phyloP scores from a whole-genome alignment of 2,888 invertebrate species.

The Eupithecia centaureata region DNA sequence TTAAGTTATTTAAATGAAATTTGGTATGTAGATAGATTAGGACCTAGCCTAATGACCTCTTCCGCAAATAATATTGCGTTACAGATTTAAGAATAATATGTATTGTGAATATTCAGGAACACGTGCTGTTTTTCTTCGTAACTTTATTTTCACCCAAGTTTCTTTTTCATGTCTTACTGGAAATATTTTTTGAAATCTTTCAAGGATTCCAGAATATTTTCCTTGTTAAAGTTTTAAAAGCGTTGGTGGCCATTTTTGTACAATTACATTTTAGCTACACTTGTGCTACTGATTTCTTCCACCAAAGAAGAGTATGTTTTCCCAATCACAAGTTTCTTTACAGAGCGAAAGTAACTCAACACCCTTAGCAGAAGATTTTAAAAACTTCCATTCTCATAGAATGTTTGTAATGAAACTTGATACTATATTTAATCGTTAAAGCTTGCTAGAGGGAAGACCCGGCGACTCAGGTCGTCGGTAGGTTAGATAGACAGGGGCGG shows the following conservation, averaged over 20 bases:
- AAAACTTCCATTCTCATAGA: constrained; percentile 34
- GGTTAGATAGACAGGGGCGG: constrained; percentile 77
- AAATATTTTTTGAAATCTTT: too few species aligned
- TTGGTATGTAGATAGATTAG: too few species aligned
- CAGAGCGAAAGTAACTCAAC: neutral
- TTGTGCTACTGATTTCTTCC: neutral
- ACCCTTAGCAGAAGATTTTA: constrained; percentile 16
- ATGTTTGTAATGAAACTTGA: constrained; percentile 39
- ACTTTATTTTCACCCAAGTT: neutral
- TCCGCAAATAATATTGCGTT: neutral
- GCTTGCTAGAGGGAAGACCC: constrained; percentile 56
- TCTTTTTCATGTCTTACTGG: neutral
- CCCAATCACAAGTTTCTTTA: neutral
- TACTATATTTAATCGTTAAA: constrained; percentile 70
- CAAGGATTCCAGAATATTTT: too few species aligned
- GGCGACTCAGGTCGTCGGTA: constrained; percentile 73
- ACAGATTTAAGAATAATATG: neutral
- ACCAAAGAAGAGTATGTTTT: neutral
- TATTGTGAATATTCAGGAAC: neutral
- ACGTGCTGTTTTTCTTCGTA: neutral
- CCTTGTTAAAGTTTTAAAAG: too few species aligned
- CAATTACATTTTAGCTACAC: neutral
- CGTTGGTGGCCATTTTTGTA: neutral
- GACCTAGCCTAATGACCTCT: too few species aligned
- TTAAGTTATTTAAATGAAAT: too few species aligned